phyloP scores from a whole-genome alignment of 2,888 invertebrate species.

The Incurvaria masculella region DNA sequence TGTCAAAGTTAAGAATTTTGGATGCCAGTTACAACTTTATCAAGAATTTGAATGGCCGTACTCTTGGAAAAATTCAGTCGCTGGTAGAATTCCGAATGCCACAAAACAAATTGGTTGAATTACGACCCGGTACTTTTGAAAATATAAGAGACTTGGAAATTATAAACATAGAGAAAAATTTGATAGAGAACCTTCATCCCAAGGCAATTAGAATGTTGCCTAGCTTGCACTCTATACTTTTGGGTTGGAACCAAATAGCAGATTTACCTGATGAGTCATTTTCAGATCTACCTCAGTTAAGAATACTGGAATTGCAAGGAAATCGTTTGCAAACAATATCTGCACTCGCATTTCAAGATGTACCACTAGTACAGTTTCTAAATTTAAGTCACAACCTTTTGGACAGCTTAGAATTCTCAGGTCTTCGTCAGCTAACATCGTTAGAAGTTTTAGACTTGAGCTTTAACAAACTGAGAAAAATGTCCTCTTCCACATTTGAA shows the following conservation, averaged over 20 bases:
- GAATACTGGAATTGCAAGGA: conserved; percentile 75
- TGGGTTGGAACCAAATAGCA: conserved; percentile 70
- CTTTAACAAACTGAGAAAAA: conserved; percentile 68
- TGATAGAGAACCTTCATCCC: conserved; percentile 69
- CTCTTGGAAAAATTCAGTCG: conserved; percentile 65
- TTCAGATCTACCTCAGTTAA: conserved; percentile 69
- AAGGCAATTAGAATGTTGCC: conserved; percentile 69
- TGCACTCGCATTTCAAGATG: conserved; percentile 70
- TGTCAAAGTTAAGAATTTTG: conserved; percentile 66
- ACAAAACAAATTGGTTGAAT: conserved; percentile 68
- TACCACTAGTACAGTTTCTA: conserved; percentile 74
- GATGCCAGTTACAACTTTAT: conserved; percentile 79
- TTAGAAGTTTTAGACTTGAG: conserved; percentile 85
- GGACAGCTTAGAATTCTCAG: conserved; percentile 69
- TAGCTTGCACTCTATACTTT: conserved; percentile 63
- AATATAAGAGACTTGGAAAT: conserved; percentile 67
- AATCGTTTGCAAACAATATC: conserved; percentile 73
- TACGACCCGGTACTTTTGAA: conserved; percentile 69
- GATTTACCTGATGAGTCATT: conserved; percentile 75
- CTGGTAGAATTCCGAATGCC: conserved; percentile 70
- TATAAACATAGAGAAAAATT: conserved; percentile 78
- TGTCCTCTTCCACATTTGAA: conserved; percentile 66
- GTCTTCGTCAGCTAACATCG: conserved; percentile 68
- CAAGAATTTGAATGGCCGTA: conserved; percentile 64
- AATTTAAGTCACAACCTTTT: conserved; percentile 83